Evolutionary conservation across 2,113 vertebrate species (phyloP).

Genomic region (Corythornis cristatus): DNA sequence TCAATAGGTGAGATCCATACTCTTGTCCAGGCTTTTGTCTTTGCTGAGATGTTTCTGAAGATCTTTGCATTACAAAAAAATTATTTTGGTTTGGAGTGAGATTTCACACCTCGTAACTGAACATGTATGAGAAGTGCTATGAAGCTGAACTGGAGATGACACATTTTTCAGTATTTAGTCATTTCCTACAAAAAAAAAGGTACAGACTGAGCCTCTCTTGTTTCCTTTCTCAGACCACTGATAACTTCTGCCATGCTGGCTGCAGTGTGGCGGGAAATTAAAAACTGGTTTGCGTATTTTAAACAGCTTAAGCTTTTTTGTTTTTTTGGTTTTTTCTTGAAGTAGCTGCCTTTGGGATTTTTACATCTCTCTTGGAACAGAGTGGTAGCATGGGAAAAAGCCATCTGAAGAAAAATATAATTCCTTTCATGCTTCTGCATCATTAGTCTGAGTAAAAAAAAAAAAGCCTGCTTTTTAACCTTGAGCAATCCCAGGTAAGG

Average conservation of each 20-base stretch:
- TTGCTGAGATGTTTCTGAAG: neutral
- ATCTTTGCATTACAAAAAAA: neutral
- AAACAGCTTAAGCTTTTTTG: neutral
- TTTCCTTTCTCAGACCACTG: conserved; percentile 22
- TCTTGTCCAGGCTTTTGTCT: neutral
- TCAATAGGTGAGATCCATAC: neutral
- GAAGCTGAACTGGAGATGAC: neutral
- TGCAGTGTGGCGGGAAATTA: neutral
- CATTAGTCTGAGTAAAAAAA: neutral
- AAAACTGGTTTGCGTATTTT: neutral
- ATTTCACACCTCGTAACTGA: conserved; percentile 29
- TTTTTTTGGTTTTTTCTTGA: neutral
- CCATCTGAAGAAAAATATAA: neutral
- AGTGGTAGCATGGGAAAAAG: neutral
- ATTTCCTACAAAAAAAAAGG: conserved; percentile 14
- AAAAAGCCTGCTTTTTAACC: neutral
- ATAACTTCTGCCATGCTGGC: neutral
- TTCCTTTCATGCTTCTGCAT: neutral
- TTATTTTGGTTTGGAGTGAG: neutral
- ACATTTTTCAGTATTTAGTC: conserved; percentile 27
- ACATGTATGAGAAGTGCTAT: neutral
- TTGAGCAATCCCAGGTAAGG: neutral
- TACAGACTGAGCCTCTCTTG: neutral
- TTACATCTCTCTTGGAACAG: neutral
- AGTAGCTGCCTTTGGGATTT: neutral